Evolutionary conservation across 2,113 vertebrate species (phyloP), one percentile per base, ranked within the genome.

Genomic region (Chinchilla lanigera): DNA sequence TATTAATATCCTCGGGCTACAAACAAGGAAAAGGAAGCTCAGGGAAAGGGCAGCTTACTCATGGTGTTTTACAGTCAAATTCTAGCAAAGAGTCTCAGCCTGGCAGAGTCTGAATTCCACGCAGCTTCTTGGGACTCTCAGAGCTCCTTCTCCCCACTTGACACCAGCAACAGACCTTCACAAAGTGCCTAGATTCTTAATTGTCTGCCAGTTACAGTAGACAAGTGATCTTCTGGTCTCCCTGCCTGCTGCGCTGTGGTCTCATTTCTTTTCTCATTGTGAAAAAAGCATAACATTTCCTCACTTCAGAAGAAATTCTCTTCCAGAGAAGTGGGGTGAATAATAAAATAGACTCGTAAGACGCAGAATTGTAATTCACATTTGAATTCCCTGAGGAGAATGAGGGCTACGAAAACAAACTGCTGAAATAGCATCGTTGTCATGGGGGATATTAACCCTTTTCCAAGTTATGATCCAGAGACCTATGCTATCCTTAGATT

Each of bases 1-100:
- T 65, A 88, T 84, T 75, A 95, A 94, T 84, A 93, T 81, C 92
- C 75, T 87, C 22, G 2, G 14, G 56, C 87, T 71, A 88, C 96
- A 94, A 80, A 78, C 52, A 90, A 97, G 91, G 85, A 65, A 77
- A 89, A 30, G 2, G 47, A 92, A 80, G 83, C 63, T 56, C 19
- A 9, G 13, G 14, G 30, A 89, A 71, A 52, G 20, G 41, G 58
- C 2, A 1, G 71, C 10, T 71, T 20, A 0, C 20, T 26, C 1
- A 6, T 44, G 54, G 35, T 3, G n/a, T 52, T 86, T 69, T 16
- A 19, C 73, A 20, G 24, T 11, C n/a, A 52, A 22, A 0, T 5
- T 47, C 73, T 30, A 47, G 26, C 73, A 47, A 38, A 71, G 44
- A 47, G 10, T 77, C 26, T 47, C 26, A 47, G 26, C 26, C 73